Evolutionary conservation across 2,797 vertebrate species (phyloP).

Genomic region (Clarias fuscus): DNA sequence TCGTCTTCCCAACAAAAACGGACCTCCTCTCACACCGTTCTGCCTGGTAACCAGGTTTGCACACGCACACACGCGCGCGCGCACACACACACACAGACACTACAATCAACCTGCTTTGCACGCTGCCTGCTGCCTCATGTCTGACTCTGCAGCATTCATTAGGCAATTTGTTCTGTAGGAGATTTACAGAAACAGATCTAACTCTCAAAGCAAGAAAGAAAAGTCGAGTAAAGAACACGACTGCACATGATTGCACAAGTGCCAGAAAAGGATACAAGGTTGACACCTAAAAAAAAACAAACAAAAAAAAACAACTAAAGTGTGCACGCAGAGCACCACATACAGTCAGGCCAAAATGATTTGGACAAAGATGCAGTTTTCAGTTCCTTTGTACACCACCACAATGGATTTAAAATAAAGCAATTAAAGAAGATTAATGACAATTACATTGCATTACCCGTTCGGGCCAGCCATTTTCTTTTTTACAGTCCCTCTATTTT

Average conservation of each 20-base stretch:
- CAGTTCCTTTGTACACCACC: too few relatives aligned
- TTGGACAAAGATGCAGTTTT: too few relatives aligned
- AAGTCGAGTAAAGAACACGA: neutral
- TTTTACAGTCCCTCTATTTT: too few relatives aligned
- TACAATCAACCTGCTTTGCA: slow-evolving; percentile 9
- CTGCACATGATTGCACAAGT: neutral
- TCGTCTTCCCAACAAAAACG: neutral
- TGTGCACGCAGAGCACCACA: too few relatives aligned
- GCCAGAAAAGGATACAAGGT: neutral
- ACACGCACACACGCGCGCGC: neutral
- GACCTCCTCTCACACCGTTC: slow-evolving; percentile 12
- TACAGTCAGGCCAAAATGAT: too few relatives aligned
- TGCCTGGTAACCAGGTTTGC: neutral
- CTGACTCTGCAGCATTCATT: neutral
- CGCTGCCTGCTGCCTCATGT: neutral
- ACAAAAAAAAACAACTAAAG: neutral
- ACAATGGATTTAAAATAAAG: too few relatives aligned
- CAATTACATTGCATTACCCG: too few relatives aligned
- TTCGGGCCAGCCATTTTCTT: too few relatives aligned
- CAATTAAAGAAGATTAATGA: too few relatives aligned
- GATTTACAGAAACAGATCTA: too few relatives aligned
- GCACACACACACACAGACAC: neutral
- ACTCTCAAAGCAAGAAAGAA: neutral
- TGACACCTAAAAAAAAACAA: neutral
- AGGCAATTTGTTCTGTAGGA: neutral